Evolutionary conservation across 2,113 vertebrate species (phyloP), one percentile per base, ranked within the genome.

Genomic region (Bufo bufo): DNA sequence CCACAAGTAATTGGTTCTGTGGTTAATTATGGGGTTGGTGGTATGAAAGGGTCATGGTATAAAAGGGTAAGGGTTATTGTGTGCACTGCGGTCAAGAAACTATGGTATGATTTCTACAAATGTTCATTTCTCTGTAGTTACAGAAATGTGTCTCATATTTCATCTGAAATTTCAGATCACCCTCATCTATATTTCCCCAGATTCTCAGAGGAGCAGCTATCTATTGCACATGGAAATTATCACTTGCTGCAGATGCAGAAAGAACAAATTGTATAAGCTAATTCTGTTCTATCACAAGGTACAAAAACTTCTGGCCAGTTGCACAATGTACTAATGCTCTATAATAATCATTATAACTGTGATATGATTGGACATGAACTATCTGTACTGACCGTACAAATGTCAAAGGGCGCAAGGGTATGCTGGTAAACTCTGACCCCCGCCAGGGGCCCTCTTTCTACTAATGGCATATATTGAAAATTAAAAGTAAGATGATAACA

Each of bases 251-350:
- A 83, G 81, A 83, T 83, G 81, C 63, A 85, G 61, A 74, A 74
- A 74, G 83, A 85, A 85, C 83, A 74, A 52, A 85, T 85, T 85
- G 83, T 74, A 66, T 50, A 74, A 74, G 66, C 47, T 75, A 85
- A 59, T 85, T 63, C 12, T 50, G 45, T 50, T 50, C 45, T 69
- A 69, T 66, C 84, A 8, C 54, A 85, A 52, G 43, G 84, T 75
- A 85, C 84, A 75, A 43, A 85, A 43, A 59, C 66, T 72, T 85
- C 84, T 75, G 43, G 84, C 66, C 71, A 59, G 56, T 20, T 58
- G 52, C 12, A 74, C 50, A 47, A 20, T 47, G 52, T 45, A 19
- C 84, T 74, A 72, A 85, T 85, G 43, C 71, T 85, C 52, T 8
- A 49, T 1, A 33, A 33, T 33, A 33, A 33, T 75, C 12, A 54